Conservation (phyloP, 1,140 invertebrate genomes). For the Drosophila saltans region DNA sequence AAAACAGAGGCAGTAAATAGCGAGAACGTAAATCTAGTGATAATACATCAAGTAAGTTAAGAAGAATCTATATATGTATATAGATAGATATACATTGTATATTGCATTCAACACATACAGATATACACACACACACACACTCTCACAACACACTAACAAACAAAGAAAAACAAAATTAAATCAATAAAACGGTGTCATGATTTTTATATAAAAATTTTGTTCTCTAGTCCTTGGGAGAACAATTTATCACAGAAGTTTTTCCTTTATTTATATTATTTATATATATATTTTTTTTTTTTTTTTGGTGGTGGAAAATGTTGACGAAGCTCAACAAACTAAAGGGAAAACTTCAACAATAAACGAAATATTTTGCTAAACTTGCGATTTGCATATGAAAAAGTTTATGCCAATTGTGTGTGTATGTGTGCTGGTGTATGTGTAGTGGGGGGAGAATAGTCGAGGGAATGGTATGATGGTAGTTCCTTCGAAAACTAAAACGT, state of each 20-base stretch:
- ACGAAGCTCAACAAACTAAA: constrained; percentile 64
- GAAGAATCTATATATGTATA: constrained; percentile 50
- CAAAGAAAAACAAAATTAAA: constrained; percentile 59
- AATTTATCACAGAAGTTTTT: constrained; percentile 73
- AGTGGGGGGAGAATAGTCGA: too few relatives aligned
- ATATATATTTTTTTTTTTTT: constrained; percentile 1
- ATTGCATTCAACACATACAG: constrained; percentile 40
- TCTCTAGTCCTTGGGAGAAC: constrained; percentile 28
- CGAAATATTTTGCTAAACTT: constrained; percentile 82
- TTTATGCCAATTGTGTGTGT: constrained; percentile 71
- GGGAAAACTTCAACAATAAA: constrained; percentile 79
- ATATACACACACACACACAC: neutral
- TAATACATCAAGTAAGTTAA: constrained; percentile 64
- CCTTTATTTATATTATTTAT: constrained; percentile 9
- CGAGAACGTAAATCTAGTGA: constrained; percentile 78
- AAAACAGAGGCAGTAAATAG: constrained; percentile 38
- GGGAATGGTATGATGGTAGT: neutral
- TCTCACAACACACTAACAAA: neutral
- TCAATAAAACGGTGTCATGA: constrained; percentile 79
- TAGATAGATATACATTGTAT: constrained; percentile 51
- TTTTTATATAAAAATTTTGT: constrained; percentile 63
- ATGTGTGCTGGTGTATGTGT: neutral
- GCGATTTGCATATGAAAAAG: constrained; percentile 81
- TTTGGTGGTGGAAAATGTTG: constrained; percentile 58
- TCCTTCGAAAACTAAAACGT: constrained; percentile 60